Percentiles rank a stretch among this genome's conserved stretches.
phyloP scores from a whole-genome alignment of 2,113 vertebrate species.

The Rhombomys opimus region DNA sequence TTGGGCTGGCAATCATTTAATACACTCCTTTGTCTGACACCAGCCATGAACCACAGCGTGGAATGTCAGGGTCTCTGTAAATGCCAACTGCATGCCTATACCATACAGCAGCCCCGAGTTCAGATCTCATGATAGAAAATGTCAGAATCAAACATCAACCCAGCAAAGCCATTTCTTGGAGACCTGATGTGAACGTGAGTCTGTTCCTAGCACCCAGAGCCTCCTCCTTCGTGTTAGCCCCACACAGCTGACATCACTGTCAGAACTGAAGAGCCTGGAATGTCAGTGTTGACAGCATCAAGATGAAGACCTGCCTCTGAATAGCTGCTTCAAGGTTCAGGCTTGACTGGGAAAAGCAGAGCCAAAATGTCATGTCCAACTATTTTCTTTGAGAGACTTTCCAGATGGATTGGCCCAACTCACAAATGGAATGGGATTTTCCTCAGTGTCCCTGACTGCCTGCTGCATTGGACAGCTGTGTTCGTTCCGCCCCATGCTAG shows the following conservation, averaged over 20 bases:
- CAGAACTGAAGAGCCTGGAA: neutral
- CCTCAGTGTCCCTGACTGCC: slow-evolving; percentile 20
- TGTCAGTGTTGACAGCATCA: slow-evolving; percentile 20
- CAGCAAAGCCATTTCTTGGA: slow-evolving; percentile 66
- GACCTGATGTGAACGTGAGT: neutral
- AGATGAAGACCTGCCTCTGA: neutral
- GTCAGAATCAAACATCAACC: neutral
- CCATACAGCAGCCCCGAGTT: slow-evolving; percentile 53
- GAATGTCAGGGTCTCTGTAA: slow-evolving; percentile 68
- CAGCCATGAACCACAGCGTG: slow-evolving; percentile 46
- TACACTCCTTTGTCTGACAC: slow-evolving; percentile 80
- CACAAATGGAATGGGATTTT: slow-evolving; percentile 49
- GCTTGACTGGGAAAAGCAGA: slow-evolving; percentile 34
- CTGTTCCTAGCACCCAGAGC: neutral
- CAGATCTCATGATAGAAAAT: slow-evolving; percentile 69
- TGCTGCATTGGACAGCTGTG: slow-evolving; percentile 73
- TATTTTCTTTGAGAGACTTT: slow-evolving; percentile 57
- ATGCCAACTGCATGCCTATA: slow-evolving; percentile 45
- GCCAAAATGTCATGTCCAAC: slow-evolving; percentile 66
- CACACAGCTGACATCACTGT: slow-evolving; percentile 8
- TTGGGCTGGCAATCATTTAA: slow-evolving; percentile 65
- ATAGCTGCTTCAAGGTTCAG: slow-evolving; percentile 15
- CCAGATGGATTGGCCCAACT: slow-evolving; percentile 63
- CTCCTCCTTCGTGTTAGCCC: neutral
- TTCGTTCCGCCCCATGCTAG: neutral